Evolutionary conservation across 2,888 invertebrate genomes (phyloP).

Genomic region (Linhomoeus sp.): DNA sequence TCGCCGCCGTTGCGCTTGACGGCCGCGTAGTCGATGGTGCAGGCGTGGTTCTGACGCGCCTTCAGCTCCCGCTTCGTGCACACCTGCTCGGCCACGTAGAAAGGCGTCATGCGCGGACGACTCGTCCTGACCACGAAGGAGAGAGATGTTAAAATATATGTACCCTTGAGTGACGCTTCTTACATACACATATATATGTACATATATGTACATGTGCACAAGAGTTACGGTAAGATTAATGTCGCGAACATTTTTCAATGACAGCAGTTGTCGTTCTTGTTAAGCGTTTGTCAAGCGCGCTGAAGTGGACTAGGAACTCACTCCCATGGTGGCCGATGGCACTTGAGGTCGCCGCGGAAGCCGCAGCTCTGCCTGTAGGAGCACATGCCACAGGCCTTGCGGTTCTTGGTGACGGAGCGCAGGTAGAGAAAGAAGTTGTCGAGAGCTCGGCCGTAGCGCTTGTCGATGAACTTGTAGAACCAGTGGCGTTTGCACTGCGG

Average conservation of each 20-base stretch:
- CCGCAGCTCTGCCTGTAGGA: constrained; percentile 4
- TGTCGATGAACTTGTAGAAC: neutral
- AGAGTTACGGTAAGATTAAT: no score
- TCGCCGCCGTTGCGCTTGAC: neutral
- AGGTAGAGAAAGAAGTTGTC: constrained; percentile 24
- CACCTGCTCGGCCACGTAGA: constrained; percentile 1
- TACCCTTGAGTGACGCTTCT: no score
- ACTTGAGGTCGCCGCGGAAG: neutral
- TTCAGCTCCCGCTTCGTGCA: neutral
- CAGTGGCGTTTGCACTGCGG: neutral
- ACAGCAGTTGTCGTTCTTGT: no score
- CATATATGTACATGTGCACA: no score
- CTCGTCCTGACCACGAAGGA: no score
- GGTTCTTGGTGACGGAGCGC: constrained; percentile 16
- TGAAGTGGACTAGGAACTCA: neutral
- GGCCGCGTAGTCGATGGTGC: neutral
- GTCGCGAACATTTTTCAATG: no score
- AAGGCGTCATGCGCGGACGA: neutral
- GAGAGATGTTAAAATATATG: no score
- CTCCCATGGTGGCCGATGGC: neutral
- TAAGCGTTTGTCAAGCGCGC: no score
- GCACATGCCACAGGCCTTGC: constrained; percentile 9
- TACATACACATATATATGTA: no score
- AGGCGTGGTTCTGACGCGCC: neutral
- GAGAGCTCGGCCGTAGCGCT: constrained; percentile 13